Percentiles rank a stretch among this genome's conserved stretches.
phyloP scores from a whole-genome alignment of 2,888 invertebrate genomes.

The Hirtodrosophila confusa region DNA sequence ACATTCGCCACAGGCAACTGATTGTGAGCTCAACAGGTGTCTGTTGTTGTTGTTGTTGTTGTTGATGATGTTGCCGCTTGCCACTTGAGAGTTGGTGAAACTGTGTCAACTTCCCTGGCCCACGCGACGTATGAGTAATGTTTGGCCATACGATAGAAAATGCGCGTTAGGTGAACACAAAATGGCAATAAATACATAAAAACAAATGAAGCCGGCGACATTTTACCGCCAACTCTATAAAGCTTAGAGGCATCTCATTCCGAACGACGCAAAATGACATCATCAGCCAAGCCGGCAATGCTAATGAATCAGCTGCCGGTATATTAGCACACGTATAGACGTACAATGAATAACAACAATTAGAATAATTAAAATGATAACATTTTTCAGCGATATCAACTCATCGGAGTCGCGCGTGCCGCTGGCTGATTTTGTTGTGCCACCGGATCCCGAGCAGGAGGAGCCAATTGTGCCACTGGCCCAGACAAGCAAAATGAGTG shows the following conservation, averaged over 20 bases:
- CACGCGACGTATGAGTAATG: conserved; percentile 63
- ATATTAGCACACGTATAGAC: conserved; percentile 7
- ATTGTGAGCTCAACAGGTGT: conserved; percentile 26
- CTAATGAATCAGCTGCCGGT: conserved; percentile 66
- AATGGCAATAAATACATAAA: conserved; percentile 17
- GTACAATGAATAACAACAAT: conserved; percentile 19
- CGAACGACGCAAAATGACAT: conserved; percentile 34
- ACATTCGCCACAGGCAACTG: neutral
- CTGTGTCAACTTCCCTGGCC: conserved; percentile 62
- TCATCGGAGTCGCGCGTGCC: conserved; percentile 51
- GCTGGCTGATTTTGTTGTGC: conserved; percentile 58
- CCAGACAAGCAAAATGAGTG: conserved; percentile 51
- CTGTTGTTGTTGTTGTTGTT: conserved; percentile 1
- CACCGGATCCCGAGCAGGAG: conserved; percentile 51
- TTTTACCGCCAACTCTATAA: conserved; percentile 11
- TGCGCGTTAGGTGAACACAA: conserved; percentile 39
- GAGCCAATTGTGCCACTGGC: conserved; percentile 64
- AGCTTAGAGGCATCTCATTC: conserved; percentile 11
- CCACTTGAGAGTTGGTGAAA: conserved; percentile 29
- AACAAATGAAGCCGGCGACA: conserved; percentile 16
- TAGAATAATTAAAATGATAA: conserved; percentile 11
- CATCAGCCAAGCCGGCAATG: conserved; percentile 34
- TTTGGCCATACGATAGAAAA: conserved; percentile 49
- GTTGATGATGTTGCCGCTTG: conserved; percentile 11
- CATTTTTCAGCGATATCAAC: conserved; percentile 49